A percentile compares a stretch with the other conserved stretches of the same genome.
phyloP scores from a whole-genome alignment of 1,140 invertebrate genomes.

The Panulirus ornatus region DNA sequence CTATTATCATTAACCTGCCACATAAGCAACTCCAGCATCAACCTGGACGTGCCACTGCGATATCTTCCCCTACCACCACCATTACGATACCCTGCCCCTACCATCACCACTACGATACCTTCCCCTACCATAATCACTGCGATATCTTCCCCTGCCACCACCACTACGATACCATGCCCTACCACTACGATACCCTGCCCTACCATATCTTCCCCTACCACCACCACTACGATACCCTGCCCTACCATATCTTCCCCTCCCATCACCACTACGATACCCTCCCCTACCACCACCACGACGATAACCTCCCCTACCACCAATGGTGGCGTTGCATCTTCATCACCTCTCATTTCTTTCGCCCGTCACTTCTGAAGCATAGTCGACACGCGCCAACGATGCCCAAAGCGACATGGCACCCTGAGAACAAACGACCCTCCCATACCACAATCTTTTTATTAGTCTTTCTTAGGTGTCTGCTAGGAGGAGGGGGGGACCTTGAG shows the following conservation, averaged over 20 bases:
- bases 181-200: not conserved
- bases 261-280: not conserved
- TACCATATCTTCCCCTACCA: not conserved
- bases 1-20: not conserved
- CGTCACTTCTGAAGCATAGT: constrained; percentile 12
- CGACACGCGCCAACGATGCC: not conserved
- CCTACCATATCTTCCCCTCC: not conserved
- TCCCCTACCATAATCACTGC: not conserved
- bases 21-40: not conserved
- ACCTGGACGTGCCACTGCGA: not conserved
- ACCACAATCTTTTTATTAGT: not conserved
- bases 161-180: not conserved
- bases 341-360: not conserved
- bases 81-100: not conserved
- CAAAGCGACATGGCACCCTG: not conserved
- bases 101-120: not conserved
- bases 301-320: not conserved
- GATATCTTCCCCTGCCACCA: not conserved
- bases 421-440: not conserved
- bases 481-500: too few relatives aligned
- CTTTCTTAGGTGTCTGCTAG: too few relatives aligned
- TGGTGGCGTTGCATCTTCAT: not conserved
- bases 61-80: not conserved
- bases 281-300: not conserved
- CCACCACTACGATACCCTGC: not conserved